Evolutionary conservation across 1,140 invertebrate species (phyloP).

Genomic region (Drosophila teissieri): DNA sequence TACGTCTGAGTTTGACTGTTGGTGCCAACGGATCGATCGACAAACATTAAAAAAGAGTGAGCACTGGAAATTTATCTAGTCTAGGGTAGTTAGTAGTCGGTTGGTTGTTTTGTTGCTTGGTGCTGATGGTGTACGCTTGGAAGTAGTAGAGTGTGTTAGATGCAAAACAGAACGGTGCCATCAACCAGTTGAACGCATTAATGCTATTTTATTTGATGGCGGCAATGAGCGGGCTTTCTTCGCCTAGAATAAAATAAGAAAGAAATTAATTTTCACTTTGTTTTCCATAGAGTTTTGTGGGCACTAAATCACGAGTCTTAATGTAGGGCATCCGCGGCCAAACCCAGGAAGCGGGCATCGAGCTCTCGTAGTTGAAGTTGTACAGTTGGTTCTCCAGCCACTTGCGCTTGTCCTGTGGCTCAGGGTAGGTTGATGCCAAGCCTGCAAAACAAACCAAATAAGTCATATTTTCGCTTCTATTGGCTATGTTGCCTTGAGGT

Average conservation of each 20-base stretch:
- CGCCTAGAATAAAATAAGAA: slow-evolving; percentile 67
- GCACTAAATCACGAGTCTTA: slow-evolving; percentile 83
- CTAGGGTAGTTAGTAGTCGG: slow-evolving; percentile 65
- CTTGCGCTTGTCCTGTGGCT: slow-evolving; percentile 90
- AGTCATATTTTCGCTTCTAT: not conserved
- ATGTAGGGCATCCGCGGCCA: slow-evolving; percentile 86
- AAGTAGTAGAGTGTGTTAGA: slow-evolving; percentile 71
- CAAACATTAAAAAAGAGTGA: slow-evolving; percentile 45
- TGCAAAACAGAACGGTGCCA: slow-evolving; percentile 74
- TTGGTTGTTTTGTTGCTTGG: slow-evolving; percentile 44
- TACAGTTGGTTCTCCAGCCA: slow-evolving; percentile 92
- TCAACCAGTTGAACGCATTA: slow-evolving; percentile 61
- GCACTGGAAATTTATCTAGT: slow-evolving; percentile 53
- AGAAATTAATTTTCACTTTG: slow-evolving; percentile 70
- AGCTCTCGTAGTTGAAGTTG: slow-evolving; percentile 91
- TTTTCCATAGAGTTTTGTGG: slow-evolving; percentile 81
- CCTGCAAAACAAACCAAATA: slow-evolving; percentile 85
- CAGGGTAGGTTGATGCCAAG: slow-evolving; percentile 93
- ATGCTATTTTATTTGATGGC: slow-evolving; percentile 75
- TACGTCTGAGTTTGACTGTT: not conserved
- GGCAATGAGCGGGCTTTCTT: slow-evolving; percentile 81
- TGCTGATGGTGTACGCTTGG: slow-evolving; percentile 62
- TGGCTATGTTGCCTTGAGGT: too few relatives aligned
- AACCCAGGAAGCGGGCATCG: slow-evolving; percentile 90
- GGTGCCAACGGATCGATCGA: slow-evolving; percentile 36